A percentile compares a stretch with the other conserved stretches of the same genome.
Evolutionary conservation across 2,888 invertebrate genomes (phyloP).

Genomic region (Metalampra italica): DNA sequence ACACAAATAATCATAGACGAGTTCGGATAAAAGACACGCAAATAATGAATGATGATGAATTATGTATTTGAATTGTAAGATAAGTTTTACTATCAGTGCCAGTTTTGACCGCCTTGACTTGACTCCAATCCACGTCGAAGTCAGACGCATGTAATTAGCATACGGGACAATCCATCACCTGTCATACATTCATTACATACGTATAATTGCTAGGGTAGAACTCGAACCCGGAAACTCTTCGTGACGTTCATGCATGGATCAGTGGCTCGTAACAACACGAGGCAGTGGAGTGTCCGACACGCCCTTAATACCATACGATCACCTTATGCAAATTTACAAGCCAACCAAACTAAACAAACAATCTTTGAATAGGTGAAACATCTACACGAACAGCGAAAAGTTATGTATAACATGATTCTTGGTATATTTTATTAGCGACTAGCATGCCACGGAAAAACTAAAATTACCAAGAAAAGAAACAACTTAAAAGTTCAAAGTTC

Average conservation of each 20-base stretch:
- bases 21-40: no score
- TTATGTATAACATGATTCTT: not conserved
- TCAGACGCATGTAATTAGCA: not conserved
- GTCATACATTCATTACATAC: conserved; percentile 19
- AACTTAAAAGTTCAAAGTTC: conserved; percentile 23
- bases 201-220: conserved; percentile 23
- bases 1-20: no score
- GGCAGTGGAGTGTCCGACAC: conserved; percentile 3
- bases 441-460: conserved; percentile 1
- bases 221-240: conserved; percentile 37
- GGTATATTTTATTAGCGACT: not conserved
- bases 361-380: not conserved
- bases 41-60: no score
- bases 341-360: not conserved
- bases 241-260: conserved; percentile 25
- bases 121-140: no score
- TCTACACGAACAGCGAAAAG: not conserved
- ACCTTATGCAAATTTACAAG: conserved; percentile 15
- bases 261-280: conserved; percentile 23
- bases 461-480: conserved; percentile 8
- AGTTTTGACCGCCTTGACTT: no score
- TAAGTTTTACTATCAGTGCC: no score
- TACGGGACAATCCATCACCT: conserved; percentile 28
- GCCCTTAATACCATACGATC: conserved; percentile 9
- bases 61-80: no score